A percentile compares a stretch with the other conserved stretches of the same genome.
Conservation (phyloP, 2,888 invertebrate genomes). For the Rhagium mordax region DNA sequence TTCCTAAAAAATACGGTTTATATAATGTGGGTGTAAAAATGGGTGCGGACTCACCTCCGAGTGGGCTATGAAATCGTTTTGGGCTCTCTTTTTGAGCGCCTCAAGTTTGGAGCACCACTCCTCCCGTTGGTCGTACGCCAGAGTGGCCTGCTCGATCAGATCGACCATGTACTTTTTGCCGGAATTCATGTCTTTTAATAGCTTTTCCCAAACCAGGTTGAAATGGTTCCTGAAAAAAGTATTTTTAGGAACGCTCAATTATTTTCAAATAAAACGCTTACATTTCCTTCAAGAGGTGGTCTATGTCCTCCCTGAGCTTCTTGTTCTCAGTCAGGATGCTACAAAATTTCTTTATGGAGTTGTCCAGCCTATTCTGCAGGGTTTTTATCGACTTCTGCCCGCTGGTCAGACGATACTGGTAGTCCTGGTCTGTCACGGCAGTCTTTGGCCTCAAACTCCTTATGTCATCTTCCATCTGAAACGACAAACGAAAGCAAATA, state of each 20-base stretch:
- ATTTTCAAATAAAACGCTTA: no score
- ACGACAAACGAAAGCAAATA: no score
- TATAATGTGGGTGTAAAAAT: no score
- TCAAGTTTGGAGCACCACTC: constrained; percentile 86
- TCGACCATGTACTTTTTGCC: constrained; percentile 89
- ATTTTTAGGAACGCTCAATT: no score
- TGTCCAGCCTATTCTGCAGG: constrained; percentile 83
- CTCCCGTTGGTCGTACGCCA: constrained; percentile 91
- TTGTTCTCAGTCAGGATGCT: constrained; percentile 82
- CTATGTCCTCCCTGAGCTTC: constrained; percentile 83
- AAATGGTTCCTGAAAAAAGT: constrained; percentile 79
- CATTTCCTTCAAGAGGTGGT: constrained; percentile 86
- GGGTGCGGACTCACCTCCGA: constrained; percentile 74
- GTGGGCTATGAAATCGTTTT: constrained; percentile 80
- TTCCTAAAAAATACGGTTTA: no score
- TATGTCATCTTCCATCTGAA: constrained; percentile 70
- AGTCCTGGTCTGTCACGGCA: constrained; percentile 69
- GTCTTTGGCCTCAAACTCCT: constrained; percentile 66
- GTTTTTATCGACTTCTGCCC: constrained; percentile 75
- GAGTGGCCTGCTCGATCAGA: constrained; percentile 89
- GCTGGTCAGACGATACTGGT: constrained; percentile 71
- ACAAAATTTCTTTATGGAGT: constrained; percentile 84
- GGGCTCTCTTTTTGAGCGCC: constrained; percentile 84
- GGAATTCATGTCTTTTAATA: constrained; percentile 82
- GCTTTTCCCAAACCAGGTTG: constrained; percentile 85